A percentile compares a stretch with the other conserved stretches of the same genome.
Conservation (phyloP, 2,797 vertebrate genomes). For the Urocyon cinereoargenteus region DNA sequence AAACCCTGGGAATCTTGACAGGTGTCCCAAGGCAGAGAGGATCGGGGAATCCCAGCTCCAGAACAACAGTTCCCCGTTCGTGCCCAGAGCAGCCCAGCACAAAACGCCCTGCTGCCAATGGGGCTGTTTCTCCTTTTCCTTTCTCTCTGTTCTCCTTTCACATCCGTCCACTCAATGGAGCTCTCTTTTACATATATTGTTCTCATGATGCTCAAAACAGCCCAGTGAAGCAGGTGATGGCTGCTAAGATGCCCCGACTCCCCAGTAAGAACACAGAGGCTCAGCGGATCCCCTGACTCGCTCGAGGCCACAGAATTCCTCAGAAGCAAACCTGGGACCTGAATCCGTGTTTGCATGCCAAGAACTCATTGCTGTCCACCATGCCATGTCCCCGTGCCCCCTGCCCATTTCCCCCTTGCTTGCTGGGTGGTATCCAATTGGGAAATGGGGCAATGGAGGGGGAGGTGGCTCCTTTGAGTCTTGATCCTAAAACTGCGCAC, state of each 20-base stretch:
- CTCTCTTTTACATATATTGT: not conserved
- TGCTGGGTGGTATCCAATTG: not conserved
- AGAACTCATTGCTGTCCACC: not conserved
- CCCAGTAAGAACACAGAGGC: not conserved
- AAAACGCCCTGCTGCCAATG: not conserved
- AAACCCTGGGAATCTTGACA: not conserved
- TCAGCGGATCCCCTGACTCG: not conserved
- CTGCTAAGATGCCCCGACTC: not conserved
- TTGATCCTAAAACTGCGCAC: not conserved
- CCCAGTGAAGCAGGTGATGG: not conserved
- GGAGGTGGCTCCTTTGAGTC: not conserved
- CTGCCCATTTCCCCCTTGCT: not conserved
- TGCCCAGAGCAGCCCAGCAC: not conserved
- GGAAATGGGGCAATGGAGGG: not conserved
- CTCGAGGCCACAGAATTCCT: not conserved
- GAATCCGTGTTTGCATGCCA: not conserved
- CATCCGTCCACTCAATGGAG: accelerated
- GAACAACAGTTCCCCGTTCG: not conserved
- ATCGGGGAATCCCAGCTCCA: not conserved
- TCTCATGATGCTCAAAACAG: not conserved
- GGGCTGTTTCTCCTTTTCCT: not conserved
- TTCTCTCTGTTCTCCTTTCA: not conserved
- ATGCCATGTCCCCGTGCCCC: not conserved
- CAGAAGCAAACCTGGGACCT: not conserved
- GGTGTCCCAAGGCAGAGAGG: not conserved